A percentile compares a stretch with the other conserved stretches of the same genome.
Conservation (phyloP, 2,113 vertebrate genomes). For the Catharus minimus region DNA sequence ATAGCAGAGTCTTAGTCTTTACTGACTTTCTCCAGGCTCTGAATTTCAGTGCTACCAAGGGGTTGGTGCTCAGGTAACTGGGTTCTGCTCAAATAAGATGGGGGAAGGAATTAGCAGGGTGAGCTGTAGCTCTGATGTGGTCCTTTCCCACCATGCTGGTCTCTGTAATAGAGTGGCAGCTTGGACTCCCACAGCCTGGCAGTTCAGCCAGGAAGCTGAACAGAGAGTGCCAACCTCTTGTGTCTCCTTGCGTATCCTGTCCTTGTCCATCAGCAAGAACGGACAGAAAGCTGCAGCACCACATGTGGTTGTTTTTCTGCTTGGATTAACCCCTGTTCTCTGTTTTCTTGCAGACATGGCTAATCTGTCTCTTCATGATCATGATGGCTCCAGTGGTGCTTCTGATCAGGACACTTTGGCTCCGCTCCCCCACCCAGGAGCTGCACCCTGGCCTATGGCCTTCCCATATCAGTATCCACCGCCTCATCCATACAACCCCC, state of each 20-base stretch:
- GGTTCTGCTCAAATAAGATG: background rate
- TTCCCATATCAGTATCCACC: conserved; percentile 90
- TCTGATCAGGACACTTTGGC: conserved; percentile 88
- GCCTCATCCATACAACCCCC: conserved; percentile 89
- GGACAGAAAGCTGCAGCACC: background rate
- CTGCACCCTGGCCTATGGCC: conserved; percentile 92
- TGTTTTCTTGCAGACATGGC: conserved; percentile 81
- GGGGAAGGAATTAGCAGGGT: background rate
- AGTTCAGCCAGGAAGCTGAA: background rate
- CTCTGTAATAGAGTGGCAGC: background rate
- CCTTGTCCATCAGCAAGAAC: background rate
- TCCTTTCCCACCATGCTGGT: background rate
- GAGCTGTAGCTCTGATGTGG: background rate
- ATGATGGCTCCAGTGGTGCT: conserved; percentile 88
- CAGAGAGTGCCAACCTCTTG: background rate
- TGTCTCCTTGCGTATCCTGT: background rate
- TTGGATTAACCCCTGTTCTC: background rate
- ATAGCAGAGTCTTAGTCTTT: background rate
- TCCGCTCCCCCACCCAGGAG: conserved; percentile 91
- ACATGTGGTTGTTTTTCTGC: background rate
- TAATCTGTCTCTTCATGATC: conserved; percentile 86
- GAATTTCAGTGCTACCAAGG: background rate
- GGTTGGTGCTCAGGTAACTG: background rate
- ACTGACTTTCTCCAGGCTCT: background rate
- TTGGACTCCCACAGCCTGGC: background rate